Evolutionary conservation across 2,888 invertebrate genomes (phyloP).

Genomic region (Drosophila eohydei): DNA sequence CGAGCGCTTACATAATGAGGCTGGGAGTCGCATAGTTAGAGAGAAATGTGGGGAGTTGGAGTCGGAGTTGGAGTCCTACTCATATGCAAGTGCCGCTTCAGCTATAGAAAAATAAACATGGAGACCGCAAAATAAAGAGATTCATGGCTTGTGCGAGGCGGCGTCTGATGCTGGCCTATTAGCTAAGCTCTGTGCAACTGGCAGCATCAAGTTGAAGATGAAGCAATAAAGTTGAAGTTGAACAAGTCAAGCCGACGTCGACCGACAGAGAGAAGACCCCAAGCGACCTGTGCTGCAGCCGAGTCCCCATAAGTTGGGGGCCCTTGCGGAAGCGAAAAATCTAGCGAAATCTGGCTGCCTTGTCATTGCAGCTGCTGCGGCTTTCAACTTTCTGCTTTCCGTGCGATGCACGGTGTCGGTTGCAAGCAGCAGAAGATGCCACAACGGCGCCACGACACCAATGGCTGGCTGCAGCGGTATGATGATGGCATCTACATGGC

Average conservation of each 20-base stretch:
- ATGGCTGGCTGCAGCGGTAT: background rate
- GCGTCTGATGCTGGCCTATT: constrained; percentile 46
- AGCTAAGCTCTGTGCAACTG: constrained; percentile 36
- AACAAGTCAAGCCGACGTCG: constrained; percentile 5
- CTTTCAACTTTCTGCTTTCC: constrained; percentile 12
- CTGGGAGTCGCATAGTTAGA: background rate
- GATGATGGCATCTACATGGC: constrained; percentile 11
- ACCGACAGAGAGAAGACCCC: constrained; percentile 12
- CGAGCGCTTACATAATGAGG: constrained; percentile 38
- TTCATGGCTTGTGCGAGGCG: constrained; percentile 38
- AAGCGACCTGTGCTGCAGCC: constrained; percentile 10
- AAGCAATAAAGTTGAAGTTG: constrained; percentile 47
- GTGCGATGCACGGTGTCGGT: constrained; percentile 11
- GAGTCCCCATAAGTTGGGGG: background rate
- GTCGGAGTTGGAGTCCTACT: constrained; percentile 5
- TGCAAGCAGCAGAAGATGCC: constrained; percentile 30
- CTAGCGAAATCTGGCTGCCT: constrained; percentile 15
- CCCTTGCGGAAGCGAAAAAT: constrained; percentile 37
- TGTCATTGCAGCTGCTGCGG: constrained; percentile 28
- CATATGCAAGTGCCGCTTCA: constrained; percentile 32
- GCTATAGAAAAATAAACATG: constrained; percentile 26
- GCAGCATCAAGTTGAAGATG: constrained; percentile 46
- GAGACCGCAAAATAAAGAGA: constrained; percentile 30
- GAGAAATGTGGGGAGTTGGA: constrained; percentile 9
- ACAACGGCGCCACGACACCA: constrained; percentile 14